A percentile compares a stretch with the other conserved stretches of the same genome.
These are phyloP conservation scores for Rattus norvegicus DNA, from an alignment of 2,113 vertebrate genomes.

Conservation along the genomic window GRCr8 NC_086022.1:116066001-116066500, in stretches of 20 bases:
- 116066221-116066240: constrained; percentile 81
- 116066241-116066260: constrained; percentile 92
- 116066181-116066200: neutral
- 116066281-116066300: constrained; percentile 88
- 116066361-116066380: constrained; percentile 35
- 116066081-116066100: neutral
- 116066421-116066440: neutral
- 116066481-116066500: neutral
- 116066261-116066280: constrained; percentile 92
- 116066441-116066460: neutral
- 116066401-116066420: neutral
- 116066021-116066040: neutral
- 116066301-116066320: constrained; percentile 88
- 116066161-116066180: neutral
- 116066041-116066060: neutral
- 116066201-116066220: neutral
- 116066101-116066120: neutral
- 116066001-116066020: neutral
- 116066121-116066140: neutral
- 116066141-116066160: neutral
- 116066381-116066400: neutral
- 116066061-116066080: neutral
- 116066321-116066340: constrained; percentile 85
- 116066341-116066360: constrained; percentile 91
- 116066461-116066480: neutral